Evolutionary conservation across 1,140 invertebrate species (phyloP).

Genomic region (Capitella teleta): DNA sequence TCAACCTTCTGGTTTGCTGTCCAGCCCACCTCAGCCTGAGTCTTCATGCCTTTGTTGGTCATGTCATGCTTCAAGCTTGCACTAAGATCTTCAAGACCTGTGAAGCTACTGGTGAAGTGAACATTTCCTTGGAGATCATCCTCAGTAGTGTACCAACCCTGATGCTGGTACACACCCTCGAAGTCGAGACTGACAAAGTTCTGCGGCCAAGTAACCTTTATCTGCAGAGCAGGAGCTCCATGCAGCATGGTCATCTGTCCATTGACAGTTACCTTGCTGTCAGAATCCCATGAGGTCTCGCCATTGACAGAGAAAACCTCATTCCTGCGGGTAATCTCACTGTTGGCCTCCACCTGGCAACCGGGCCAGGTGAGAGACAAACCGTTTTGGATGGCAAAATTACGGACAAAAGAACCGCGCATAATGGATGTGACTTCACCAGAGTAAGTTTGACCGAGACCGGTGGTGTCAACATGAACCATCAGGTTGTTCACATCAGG

Average conservation of each 20-base stretch:
- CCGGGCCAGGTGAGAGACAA: constrained; percentile 6
- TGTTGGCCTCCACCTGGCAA: not conserved
- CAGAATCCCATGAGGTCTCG: constrained; percentile 18
- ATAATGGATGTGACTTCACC: constrained; percentile 1
- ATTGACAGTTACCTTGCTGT: constrained; percentile 7
- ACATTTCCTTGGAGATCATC: constrained; percentile 7
- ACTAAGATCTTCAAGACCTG: constrained; percentile 8
- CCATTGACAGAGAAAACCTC: constrained; percentile 15
- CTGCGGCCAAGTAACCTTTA: constrained; percentile 4
- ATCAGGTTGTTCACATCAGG: constrained; percentile 15
- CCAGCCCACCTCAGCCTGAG: not conserved
- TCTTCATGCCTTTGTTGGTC: constrained; percentile 2
- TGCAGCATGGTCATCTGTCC: not conserved
- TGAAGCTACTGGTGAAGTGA: constrained; percentile 5
- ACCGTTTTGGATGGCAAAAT: not conserved
- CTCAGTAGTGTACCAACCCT: constrained; percentile 1
- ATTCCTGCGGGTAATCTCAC: constrained; percentile 4
- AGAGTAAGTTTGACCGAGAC: constrained; percentile 4
- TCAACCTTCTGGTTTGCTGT: not conserved
- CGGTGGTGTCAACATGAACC: constrained; percentile 4
- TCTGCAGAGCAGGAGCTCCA: constrained; percentile 4
- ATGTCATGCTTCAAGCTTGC: constrained; percentile 11
- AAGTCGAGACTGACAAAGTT: constrained; percentile 2
- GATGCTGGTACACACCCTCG: constrained; percentile 6
- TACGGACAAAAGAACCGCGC: not conserved